Base-by-base conservation (phyloP, 30 jellyfish, hydroid and myxozoan genomes). In the Phacellophora camtschatica region DNA sequence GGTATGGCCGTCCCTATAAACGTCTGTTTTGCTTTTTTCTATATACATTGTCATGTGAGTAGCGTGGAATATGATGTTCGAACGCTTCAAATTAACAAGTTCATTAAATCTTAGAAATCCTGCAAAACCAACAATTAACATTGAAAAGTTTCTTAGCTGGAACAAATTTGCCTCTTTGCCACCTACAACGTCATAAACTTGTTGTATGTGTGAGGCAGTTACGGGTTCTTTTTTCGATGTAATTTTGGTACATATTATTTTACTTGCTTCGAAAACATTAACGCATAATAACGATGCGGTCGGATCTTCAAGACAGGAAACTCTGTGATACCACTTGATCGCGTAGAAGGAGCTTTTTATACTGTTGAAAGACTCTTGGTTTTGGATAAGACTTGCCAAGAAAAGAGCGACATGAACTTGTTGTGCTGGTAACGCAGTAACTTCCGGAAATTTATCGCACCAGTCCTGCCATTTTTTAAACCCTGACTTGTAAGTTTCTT, bases 311-410 rank as follows among this genome's bases (percentile, higher is more conserved):
- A 13, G 22, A 62, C 57, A 27, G 35, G 41, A 23, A 1, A 63
- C 16, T 27, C 23, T 63, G 77, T 63, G 77, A 10, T 20, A 63
- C 16, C 30, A 61, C 35, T 63, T 63, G 67, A 63, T 43, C 20
- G 71, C 66, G n/a, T 66, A 33, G 37, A 36, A 66, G 15, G 65
- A 37, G 19, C 81, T 66, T 66, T 32, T 42, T 67, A 66, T 66
- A 2, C 34, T 67, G 28, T 67, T 2, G 31, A 36, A 42, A 13
- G 81, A 66, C 18, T 66, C 81, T 12, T 43, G 22, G 12, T 37
- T 15, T 67, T 35, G 81, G 46, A 24, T 1, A 62, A 63, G 35
- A 13, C n/a, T 24, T 16, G 56, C 12, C 77, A 63, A 16, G 56
- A 63, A 63, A 2, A 66, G 34, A 19, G 81, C 65, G 34, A 66